Conservation (phyloP, 2,113 vertebrate species). For the Parus major region DNA sequence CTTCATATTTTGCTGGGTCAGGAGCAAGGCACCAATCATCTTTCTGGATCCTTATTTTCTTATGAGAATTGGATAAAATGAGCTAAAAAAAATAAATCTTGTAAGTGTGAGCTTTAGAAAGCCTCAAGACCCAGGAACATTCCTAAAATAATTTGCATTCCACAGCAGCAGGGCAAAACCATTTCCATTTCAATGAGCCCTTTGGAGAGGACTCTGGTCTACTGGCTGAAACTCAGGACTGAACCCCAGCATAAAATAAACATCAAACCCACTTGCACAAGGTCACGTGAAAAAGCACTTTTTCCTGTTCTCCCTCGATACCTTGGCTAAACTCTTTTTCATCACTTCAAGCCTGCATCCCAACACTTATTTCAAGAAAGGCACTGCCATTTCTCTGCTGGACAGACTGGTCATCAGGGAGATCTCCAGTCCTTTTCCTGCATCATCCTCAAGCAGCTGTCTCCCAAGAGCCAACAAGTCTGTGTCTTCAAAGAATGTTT, state of each 20-base stretch:
- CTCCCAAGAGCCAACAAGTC: background rate
- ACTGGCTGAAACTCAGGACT: background rate
- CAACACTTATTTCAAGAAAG: background rate
- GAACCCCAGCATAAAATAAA: conserved; percentile 21
- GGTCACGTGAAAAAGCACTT: background rate
- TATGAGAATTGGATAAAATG: conserved; percentile 1
- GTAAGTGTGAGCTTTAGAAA: conserved; percentile 40
- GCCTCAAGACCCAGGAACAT: conserved; percentile 50
- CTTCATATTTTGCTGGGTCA: conserved; percentile 10
- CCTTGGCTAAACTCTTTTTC: background rate
- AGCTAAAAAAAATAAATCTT: background rate
- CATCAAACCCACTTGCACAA: background rate
- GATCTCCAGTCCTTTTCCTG: background rate
- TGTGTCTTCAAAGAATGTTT: background rate
- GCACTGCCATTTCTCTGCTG: background rate
- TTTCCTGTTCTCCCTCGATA: conserved; percentile 1
- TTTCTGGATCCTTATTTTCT: background rate
- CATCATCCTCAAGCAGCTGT: background rate
- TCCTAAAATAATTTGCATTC: conserved; percentile 70
- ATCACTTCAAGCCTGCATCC: background rate
- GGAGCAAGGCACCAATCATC: background rate
- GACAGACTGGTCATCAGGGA: background rate
- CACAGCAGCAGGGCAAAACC: conserved; percentile 42
- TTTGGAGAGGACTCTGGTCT: conserved; percentile 27
- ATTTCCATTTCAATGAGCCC: conserved; percentile 70